Evolutionary conservation across 2,797 vertebrate species (phyloP), one percentile per base, ranked within the genome.

Genomic region (Apodemus agrarius): DNA sequence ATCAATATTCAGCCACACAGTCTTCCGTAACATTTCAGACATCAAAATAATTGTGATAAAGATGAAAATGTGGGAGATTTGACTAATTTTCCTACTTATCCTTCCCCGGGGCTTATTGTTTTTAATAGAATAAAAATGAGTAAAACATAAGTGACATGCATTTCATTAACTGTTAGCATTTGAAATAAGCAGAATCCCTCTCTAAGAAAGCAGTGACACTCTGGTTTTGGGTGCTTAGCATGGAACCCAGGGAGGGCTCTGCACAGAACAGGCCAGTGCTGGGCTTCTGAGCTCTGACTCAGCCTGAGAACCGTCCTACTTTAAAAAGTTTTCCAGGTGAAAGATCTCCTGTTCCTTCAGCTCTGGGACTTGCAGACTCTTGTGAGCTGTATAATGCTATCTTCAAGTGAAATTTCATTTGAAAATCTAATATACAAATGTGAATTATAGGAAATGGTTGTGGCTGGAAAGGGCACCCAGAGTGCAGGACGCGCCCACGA

Each of bases 361-460:
- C n/a, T 89, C 87, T 72, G 19, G 59, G 65, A 21, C 49, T 91
- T 40, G 67, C 90, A 69, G 40, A 91, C 10, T 85, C 43, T 67
- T 69, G n/a, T 87, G 34, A 93, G 61, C 22, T 81, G 24, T 34
- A 72, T 67, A 83, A 87, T 90, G 72, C 34, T 89, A 80, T 49
- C 72, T 84, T 90, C 43, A 92, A 84, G 49, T 52, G 43, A 85
- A 89, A 88, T 76, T 96, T 90, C 37, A 72, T 52, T 96, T 94
- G 59, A 80, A 94, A 90, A 43, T 59, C 6, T 26, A 94, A 37
- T 49, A 49, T 34, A 21, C 46, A 86, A 91, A 91, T 93, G 31
- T 69, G 59, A 93, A 75, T 29, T n/a, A 67, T 75, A 54, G 17
- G 63, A 93, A 95, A 91, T 11, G 11, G 21, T 40, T 83, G 22